Percentiles rank a stretch among this genome's conserved stretches.
Evolutionary conservation across 1,140 invertebrate genomes (phyloP).

Genomic region (Choristoneura fumiferana): DNA sequence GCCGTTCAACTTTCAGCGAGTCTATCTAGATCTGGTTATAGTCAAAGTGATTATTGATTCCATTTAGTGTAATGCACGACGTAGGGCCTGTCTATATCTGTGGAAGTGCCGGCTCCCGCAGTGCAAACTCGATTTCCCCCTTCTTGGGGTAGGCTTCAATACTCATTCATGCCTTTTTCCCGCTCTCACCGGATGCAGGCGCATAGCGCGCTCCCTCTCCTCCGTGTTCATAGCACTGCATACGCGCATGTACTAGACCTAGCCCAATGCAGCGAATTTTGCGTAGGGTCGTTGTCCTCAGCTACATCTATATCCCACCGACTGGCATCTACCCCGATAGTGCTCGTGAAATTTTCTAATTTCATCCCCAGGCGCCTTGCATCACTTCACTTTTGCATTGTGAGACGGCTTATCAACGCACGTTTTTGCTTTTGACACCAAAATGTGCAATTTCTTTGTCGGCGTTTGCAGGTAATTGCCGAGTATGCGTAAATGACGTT

Average conservation of each 20-base stretch:
- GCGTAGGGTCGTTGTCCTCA: constrained; percentile 77
- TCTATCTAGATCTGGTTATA: not conserved
- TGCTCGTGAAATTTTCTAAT: constrained; percentile 36
- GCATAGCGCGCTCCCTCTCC: constrained; percentile 64
- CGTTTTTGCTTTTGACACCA: constrained; percentile 40
- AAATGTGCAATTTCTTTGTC: constrained; percentile 47
- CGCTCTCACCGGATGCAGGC: constrained; percentile 49
- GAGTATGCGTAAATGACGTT: constrained; percentile 9
- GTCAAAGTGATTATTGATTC: constrained; percentile 54
- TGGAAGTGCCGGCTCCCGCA: constrained; percentile 62
- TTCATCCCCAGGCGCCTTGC: constrained; percentile 12
- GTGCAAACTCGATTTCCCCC: constrained; percentile 74
- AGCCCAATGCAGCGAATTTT: constrained; percentile 79
- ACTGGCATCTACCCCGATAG: constrained; percentile 25
- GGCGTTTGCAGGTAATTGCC: constrained; percentile 21
- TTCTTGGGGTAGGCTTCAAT: constrained; percentile 74
- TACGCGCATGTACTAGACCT: constrained; percentile 76
- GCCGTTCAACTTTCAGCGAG: no score
- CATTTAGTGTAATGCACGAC: constrained; percentile 43
- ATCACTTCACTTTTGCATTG: constrained; percentile 1
- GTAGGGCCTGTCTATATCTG: constrained; percentile 58
- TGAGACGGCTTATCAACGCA: constrained; percentile 22
- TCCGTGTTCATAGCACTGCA: constrained; percentile 68
- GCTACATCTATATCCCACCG: constrained; percentile 59
- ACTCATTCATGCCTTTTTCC: constrained; percentile 76